Evolutionary conservation across 2,113 vertebrate species (phyloP).

Genomic region (Phoxinus phoxinus): DNA sequence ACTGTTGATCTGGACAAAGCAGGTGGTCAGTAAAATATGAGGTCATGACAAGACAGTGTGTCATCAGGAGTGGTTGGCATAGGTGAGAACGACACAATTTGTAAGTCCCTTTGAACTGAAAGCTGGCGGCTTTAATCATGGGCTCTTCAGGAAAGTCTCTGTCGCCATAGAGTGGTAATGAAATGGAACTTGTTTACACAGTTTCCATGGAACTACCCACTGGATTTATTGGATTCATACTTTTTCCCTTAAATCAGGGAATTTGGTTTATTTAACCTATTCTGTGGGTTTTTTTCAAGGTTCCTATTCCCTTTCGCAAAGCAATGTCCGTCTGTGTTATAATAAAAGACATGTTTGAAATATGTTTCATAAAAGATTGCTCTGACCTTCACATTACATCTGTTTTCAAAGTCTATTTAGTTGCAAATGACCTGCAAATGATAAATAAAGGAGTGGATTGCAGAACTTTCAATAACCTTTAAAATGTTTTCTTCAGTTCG

Average conservation of each 20-base stretch:
- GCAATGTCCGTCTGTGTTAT: background rate
- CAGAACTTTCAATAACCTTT: constrained; percentile 27
- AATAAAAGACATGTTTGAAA: constrained; percentile 33
- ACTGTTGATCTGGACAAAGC: constrained; percentile 44
- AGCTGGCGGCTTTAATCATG: constrained; percentile 39
- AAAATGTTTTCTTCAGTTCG: constrained; percentile 26
- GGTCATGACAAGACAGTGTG: constrained; percentile 44
- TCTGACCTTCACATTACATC: constrained; percentile 38
- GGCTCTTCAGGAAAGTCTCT: constrained; percentile 53
- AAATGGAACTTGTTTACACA: constrained; percentile 53
- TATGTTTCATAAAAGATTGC: constrained; percentile 28
- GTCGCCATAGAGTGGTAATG: constrained; percentile 45
- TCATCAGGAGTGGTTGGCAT: constrained; percentile 3
- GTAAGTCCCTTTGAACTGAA: constrained; percentile 47
- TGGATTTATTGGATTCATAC: constrained; percentile 35
- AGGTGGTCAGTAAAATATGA: constrained; percentile 53
- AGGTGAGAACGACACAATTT: background rate
- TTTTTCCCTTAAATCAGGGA: constrained; percentile 37
- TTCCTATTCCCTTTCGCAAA: constrained; percentile 6
- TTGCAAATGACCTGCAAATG: constrained; percentile 36
- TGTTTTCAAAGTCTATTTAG: constrained; percentile 30
- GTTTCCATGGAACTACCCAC: constrained; percentile 45
- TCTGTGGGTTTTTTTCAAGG: background rate
- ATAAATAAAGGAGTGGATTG: constrained; percentile 36
- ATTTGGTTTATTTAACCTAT: constrained; percentile 42